Evolutionary conservation across 2,797 vertebrate species (phyloP), one percentile per base, ranked within the genome.

Genomic region (Cephalopachus bancanus): DNA sequence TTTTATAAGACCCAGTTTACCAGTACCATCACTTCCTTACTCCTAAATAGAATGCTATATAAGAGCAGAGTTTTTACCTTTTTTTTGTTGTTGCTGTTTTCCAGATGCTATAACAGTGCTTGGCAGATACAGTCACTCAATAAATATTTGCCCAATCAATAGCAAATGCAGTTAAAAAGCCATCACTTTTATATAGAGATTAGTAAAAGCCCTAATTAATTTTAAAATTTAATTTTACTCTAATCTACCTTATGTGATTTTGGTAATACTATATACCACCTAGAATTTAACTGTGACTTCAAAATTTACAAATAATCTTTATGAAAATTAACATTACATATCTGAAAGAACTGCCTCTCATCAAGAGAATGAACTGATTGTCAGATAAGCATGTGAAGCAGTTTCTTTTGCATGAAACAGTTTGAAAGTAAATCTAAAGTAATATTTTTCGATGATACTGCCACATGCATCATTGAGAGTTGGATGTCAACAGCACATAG

Each of bases 191-290:
- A 65, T 20, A 49, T 2, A 88, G 12, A 16, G 24, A 71, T 74
- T 44, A 88, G 51, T 17, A 85, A 93, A 96, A 85, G 83, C 20
- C 1, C 7, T 53, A 86, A 65, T 81, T 60, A 83, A 85, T 83
- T 95, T 94, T 84, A 57, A 96, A 57, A 57, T 93, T 92, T 93
- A 78, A 85, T 93, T 98, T 92, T 85, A 83, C 49, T 75, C 59
- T 72, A 60, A 85, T 67, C 64, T 89, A 28, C 60, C 55, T 92
- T 26, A 37, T 10, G 55, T 16, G 62, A 92, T 60, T 88, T 24
- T 65, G 10, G 30, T 74, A 19, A 79, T 65, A n/a, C 7, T 76
- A 86, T 4, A 3, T 28, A 59, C 17, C 17, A 33, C 49, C 9
- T 84, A 90, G 10, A 93, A 96, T 57, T 85, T 89, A 84, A 80